Evolutionary conservation across 2,113 vertebrate genomes (phyloP), one percentile per base, ranked within the genome.

Genomic region (Dasyornis broadbenti): DNA sequence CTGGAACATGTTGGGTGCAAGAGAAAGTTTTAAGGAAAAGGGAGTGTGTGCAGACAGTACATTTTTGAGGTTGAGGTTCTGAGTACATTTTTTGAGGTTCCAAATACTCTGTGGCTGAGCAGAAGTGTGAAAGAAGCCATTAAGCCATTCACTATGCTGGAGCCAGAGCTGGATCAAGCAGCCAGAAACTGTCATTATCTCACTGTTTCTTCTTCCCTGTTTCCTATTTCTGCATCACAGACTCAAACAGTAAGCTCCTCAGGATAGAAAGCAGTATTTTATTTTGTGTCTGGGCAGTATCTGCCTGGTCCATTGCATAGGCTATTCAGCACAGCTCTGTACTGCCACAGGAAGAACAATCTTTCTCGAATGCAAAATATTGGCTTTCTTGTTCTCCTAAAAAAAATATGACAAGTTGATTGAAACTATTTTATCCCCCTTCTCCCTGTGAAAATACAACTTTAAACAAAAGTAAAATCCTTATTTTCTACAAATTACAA

Each of bases 101-200:
- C 50, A 69, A 82, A 61, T 57, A 53, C 59, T 1, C 0, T 57
- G 30, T 28, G 53, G 50, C 47, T 42, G 40, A 87, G 75, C 22
- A 93, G 65, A 87, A 61, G 70, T 31, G 84, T 94, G 70, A 94
- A 95, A 91, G 78, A 23, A 87, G n/a, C 49, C 89, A 85, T 82
- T 94, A 84, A 95, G 27, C 26, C 13, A 2, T 17, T 82, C 40
- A 42, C 45, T 2, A 1, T 42, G 27, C 27, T 8, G 26, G 15
- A 95, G 66, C 59, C 63, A 69, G 47, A 37, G 65, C 53, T 88
- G 45, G 68, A 60, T 86, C 56, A 79, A 39, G 65, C 42, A 88
- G 39, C 42, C 69, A 54, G 50, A 91, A 69, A 80, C 40, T n/a
- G 15, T 57, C 57, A 23, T 89, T 30, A 47, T 82, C 31, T 61